A percentile compares a stretch with the other conserved stretches of the same genome.
Evolutionary conservation across 2,888 invertebrate species (phyloP).

Genomic region (Lepidonotus clava): DNA sequence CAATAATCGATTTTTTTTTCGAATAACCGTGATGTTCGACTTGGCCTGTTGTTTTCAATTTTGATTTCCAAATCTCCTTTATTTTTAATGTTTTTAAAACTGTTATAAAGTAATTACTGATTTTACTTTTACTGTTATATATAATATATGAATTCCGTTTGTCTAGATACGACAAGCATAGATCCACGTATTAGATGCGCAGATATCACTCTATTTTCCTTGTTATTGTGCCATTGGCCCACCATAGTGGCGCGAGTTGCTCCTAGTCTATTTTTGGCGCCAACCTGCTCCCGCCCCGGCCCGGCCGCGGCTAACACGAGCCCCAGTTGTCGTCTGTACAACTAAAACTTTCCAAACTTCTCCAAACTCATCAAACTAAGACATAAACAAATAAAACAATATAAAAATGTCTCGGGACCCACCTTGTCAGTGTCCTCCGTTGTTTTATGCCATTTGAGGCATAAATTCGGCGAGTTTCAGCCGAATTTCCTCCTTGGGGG

Average conservation of each 20-base stretch:
- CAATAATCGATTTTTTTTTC: no score
- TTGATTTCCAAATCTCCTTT: no score
- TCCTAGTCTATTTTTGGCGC: conserved; percentile 20
- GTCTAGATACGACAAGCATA: no score
- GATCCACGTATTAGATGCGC: no score
- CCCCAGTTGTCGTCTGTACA: neutral
- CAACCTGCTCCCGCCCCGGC: no score
- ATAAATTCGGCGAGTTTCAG: conserved; percentile 5
- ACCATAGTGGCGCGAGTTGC: neutral
- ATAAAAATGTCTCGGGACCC: neutral
- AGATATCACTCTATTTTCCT: neutral
- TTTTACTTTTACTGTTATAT: no score
- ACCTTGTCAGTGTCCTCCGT: conserved; percentile 31
- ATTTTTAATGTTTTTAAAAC: no score
- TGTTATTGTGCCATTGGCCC: neutral
- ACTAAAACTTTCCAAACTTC: no score
- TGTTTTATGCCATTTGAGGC: conserved; percentile 10
- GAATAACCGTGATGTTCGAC: no score
- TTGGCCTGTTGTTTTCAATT: no score
- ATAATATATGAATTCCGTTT: no score
- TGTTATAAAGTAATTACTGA: no score
- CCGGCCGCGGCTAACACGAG: neutral
- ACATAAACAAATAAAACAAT: neutral
- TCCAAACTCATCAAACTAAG: neutral
- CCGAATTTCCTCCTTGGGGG: conserved; percentile 31